These are phyloP conservation scores for Chalcis sispes DNA, from an alignment of 2,888 invertebrate genomes.

Conservation along the genomic window DNA sequence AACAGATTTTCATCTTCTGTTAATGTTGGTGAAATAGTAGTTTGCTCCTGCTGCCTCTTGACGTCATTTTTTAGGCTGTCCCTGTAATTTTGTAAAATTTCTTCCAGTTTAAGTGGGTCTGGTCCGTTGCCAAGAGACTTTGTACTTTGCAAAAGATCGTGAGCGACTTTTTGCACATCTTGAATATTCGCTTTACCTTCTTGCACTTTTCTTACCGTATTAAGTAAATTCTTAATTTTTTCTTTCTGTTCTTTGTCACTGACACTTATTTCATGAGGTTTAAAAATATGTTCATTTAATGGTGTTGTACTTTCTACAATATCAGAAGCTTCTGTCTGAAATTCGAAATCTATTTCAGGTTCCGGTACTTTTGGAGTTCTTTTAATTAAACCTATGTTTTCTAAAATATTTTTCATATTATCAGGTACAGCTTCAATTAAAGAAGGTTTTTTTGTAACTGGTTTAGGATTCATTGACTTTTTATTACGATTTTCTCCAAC, in stretches of 20 bases:
- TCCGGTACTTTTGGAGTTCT: conserved; percentile 43
- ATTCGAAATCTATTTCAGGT: neutral
- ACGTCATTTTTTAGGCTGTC: conserved; percentile 73
- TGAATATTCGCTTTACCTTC: conserved; percentile 69
- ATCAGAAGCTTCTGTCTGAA: conserved; percentile 8
- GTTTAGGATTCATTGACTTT: conserved; percentile 65
- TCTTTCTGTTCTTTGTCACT: conserved; percentile 77
- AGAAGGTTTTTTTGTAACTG: conserved; percentile 58
- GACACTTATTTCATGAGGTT: conserved; percentile 68
- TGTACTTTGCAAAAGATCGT: conserved; percentile 66
- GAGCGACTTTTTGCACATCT: conserved; percentile 67
- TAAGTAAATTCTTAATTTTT: conserved; percentile 73
- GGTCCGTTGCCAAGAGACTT: conserved; percentile 70
- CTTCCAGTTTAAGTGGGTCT: conserved; percentile 71
- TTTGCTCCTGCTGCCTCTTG: conserved; percentile 69
- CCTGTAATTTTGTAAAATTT: conserved; percentile 69
- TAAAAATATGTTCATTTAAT: conserved; percentile 72
- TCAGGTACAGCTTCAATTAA: conserved; percentile 69
- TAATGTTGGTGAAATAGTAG: conserved; percentile 30
- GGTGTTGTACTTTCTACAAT: conserved; percentile 25
- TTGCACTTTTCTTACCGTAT: conserved; percentile 71
- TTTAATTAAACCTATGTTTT: conserved; percentile 73
- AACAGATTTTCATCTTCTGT: conserved; percentile 45
- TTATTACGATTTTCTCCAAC: conserved; percentile 62
- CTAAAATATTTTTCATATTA: conserved; percentile 73